Evolutionary conservation across 2,888 invertebrate species (phyloP).

Genomic region (Drosophila nr. perissopoda): DNA sequence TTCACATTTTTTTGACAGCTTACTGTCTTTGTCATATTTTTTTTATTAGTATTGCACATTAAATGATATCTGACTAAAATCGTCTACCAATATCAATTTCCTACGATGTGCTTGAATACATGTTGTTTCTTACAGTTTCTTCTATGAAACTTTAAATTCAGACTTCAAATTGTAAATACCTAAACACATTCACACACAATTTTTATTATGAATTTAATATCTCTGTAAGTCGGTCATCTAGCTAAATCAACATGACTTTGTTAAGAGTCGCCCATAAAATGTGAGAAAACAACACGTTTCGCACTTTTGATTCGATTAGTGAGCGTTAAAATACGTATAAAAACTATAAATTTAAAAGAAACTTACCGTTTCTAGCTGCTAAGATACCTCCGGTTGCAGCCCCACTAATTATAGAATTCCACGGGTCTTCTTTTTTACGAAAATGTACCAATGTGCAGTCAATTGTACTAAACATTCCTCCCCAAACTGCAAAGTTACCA

Average conservation of each 20-base stretch:
- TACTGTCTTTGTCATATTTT: not conserved
- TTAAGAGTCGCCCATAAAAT: not conserved
- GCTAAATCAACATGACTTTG: not conserved
- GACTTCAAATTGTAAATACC: not conserved
- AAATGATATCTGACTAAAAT: not conserved
- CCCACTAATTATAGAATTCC: conserved; percentile 98
- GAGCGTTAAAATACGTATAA: not conserved
- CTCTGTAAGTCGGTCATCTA: not conserved
- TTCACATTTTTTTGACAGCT: not conserved
- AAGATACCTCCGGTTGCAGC: conserved; percentile 98
- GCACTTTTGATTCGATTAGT: not conserved
- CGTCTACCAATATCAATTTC: not conserved
- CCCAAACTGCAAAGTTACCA: conserved; percentile 99
- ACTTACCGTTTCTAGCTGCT: conserved; percentile 95
- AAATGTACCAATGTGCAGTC: conserved; percentile 98
- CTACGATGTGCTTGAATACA: too few species aligned
- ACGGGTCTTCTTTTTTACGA: conserved; percentile 98
- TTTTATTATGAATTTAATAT: not conserved
- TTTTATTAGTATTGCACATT: not conserved
- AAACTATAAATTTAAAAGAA: not conserved
- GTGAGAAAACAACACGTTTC: not conserved
- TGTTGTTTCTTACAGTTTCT: not conserved
- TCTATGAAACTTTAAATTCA: not conserved
- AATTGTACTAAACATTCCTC: conserved; percentile 98
- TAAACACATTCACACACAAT: not conserved